phyloP scores from a whole-genome alignment of 2,888 invertebrate genomes.

The Morpho achilles region DNA sequence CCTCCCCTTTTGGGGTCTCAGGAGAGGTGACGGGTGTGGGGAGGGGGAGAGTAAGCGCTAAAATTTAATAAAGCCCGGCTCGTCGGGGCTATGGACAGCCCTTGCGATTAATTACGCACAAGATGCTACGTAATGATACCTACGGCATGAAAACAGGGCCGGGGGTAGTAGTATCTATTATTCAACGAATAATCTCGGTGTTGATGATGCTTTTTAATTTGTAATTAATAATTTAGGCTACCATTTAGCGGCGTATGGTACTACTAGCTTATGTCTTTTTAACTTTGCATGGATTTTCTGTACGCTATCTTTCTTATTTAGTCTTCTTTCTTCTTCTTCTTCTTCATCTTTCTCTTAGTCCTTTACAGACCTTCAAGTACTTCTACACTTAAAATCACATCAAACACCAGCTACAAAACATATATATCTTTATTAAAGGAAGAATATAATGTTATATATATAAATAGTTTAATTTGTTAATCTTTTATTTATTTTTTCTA shows the following conservation, averaged over 20 bases:
- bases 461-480: too few relatives aligned
- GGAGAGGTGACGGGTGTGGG: slow-evolving; percentile 30
- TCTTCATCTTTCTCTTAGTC: too few relatives aligned
- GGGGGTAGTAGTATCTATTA: slow-evolving; percentile 49
- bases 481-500: too few relatives aligned
- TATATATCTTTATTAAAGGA: too few relatives aligned
- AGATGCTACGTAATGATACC: slow-evolving; percentile 64
- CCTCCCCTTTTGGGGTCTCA: slow-evolving; percentile 19
- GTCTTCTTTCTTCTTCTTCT: too few relatives aligned
- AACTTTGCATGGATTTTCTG: not conserved
- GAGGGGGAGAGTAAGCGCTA: slow-evolving; percentile 62
- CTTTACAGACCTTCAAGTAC: too few relatives aligned
- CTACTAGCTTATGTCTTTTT: slow-evolving; percentile 5
- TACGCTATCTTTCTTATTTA: not conserved
- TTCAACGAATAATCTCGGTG: slow-evolving; percentile 38
- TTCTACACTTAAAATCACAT: too few relatives aligned
- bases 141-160: slow-evolving; percentile 38
- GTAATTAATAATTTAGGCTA: slow-evolving; percentile 27
- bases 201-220: slow-evolving; percentile 30
- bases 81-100: slow-evolving; percentile 55
- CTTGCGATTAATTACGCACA: slow-evolving; percentile 75
- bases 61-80: slow-evolving; percentile 74
- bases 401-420: too few relatives aligned
- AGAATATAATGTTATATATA: too few relatives aligned
- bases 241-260: slow-evolving; percentile 24